These are phyloP conservation scores for Dioctria rufipes DNA, from an alignment of 2,888 invertebrate genomes.

Conservation along the genomic window DNA sequence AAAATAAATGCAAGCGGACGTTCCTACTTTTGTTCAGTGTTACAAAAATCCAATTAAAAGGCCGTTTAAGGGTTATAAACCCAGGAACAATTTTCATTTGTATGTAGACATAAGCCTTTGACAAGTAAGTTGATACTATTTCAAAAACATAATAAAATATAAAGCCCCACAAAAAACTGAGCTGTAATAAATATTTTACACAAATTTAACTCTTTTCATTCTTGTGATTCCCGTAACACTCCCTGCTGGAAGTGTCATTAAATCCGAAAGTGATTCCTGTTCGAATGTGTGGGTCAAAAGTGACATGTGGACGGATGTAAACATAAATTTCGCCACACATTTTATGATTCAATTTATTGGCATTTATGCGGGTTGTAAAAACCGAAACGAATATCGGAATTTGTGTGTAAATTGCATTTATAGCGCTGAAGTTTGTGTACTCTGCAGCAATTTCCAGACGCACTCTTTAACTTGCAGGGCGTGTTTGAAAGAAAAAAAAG, in stretches of 20 bases:
- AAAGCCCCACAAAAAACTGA: too few relatives aligned
- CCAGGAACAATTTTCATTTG: too few relatives aligned
- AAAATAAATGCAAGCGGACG: too few relatives aligned
- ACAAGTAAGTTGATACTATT: too few relatives aligned
- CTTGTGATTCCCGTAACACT: not conserved
- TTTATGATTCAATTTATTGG: slow-evolving; percentile 46
- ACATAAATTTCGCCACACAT: slow-evolving; percentile 29
- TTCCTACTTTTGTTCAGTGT: too few relatives aligned
- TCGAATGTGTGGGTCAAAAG: slow-evolving; percentile 18
- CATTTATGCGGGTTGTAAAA: slow-evolving; percentile 27
- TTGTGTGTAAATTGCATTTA: slow-evolving; percentile 36
- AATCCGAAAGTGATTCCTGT: slow-evolving; percentile 29
- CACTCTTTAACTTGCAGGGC: too few relatives aligned
- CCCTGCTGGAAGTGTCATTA: slow-evolving; percentile 24
- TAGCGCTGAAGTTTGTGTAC: slow-evolving; percentile 11
- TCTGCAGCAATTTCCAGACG: not conserved
- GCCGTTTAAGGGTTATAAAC: too few relatives aligned
- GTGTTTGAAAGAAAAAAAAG: slow-evolving; percentile 14
- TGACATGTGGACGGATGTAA: slow-evolving; percentile 28
- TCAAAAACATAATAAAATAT: too few relatives aligned
- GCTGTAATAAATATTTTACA: too few relatives aligned
- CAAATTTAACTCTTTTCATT: not conserved
- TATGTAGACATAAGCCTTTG: too few relatives aligned
- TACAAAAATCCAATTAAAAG: too few relatives aligned
- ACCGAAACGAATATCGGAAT: not conserved